phyloP scores from a whole-genome alignment of 2,113 vertebrate species.

The Ictalurus punctatus region DNA sequence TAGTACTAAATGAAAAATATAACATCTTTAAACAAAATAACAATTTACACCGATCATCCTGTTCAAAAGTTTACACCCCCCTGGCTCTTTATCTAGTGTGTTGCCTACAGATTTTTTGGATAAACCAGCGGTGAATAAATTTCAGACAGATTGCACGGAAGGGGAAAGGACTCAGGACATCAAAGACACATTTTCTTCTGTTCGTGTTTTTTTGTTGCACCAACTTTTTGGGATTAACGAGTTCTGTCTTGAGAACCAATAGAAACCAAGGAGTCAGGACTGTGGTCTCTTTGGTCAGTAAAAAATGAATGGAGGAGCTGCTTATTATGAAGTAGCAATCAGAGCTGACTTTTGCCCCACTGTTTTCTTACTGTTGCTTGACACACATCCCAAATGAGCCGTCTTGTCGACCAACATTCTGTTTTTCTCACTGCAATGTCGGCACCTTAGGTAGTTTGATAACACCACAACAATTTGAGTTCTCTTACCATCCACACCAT shows the following conservation, averaged over 20 bases:
- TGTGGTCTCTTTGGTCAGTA: neutral
- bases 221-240: neutral
- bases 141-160: neutral
- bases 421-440: neutral
- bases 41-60: no score
- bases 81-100: no score
- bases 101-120: no score
- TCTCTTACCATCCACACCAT: constrained; percentile 83
- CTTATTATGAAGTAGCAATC: neutral
- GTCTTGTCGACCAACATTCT: neutral
- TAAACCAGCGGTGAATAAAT: neutral
- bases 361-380: no score
- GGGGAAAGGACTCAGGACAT: neutral
- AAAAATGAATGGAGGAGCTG: neutral
- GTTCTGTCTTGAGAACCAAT: neutral
- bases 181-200: neutral
- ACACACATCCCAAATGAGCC: no score
- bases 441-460: neutral
- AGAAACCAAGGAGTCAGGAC: neutral
- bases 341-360: neutral
- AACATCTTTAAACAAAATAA: no score
- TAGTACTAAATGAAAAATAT: no score
- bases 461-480: neutral
- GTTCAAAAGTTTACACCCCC: no score
- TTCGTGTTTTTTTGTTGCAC: neutral